Base-by-base conservation (phyloP, 2,113 vertebrate genomes). In the Lophotis ruficrista region DNA sequence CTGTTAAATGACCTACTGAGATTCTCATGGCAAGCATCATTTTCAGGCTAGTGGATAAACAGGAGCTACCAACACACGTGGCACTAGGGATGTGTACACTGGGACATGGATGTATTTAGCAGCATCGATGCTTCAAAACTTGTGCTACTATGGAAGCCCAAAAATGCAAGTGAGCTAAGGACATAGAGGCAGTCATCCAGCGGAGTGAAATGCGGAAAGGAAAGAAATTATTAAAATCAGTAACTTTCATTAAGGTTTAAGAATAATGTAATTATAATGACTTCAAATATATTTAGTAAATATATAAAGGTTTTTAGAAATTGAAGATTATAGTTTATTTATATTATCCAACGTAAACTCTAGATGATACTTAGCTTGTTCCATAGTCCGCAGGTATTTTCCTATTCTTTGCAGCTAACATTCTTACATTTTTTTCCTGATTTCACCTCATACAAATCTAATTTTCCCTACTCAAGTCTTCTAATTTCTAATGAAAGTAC, bases 401-500 rank as follows among this genome's bases (percentile, higher is more conserved):
- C 57, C 37, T 45, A 2, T 24, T 75, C 56, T 43, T 61, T 69
- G 16, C 16, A 80, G 66, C 13, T 76, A 79, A 80, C 4, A 30
- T 62, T 70, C 22, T 35, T 65, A 15, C 7, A 12, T 54, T 45
- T 77, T 45, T 82, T 85, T 78, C 41, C 68, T 65, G 7, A 82
- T 93, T 89, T 84, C 16, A 82, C 68, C 69, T 51, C 62, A 21
- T 20, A 57, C 7, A 82, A 87, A 79, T 87, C 72, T 56, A 31
- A 76, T 66, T 82, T 93, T 84, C 10, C 17, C 30, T 79, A 77
- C 24, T 75, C 4, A 6, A 81, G 9, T 45, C 1, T 2, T 93
- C 76, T 89, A 47, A 76, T 80, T 94, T 97, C 58, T 91, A 90
- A 94, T 77, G 60, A 83, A 93, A 91, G 47, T 66, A 90, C 73